Percentiles rank a stretch among this genome's conserved stretches.
Evolutionary conservation across 2,797 vertebrate genomes (phyloP).

Genomic region (Pseudochirops cupreus): DNA sequence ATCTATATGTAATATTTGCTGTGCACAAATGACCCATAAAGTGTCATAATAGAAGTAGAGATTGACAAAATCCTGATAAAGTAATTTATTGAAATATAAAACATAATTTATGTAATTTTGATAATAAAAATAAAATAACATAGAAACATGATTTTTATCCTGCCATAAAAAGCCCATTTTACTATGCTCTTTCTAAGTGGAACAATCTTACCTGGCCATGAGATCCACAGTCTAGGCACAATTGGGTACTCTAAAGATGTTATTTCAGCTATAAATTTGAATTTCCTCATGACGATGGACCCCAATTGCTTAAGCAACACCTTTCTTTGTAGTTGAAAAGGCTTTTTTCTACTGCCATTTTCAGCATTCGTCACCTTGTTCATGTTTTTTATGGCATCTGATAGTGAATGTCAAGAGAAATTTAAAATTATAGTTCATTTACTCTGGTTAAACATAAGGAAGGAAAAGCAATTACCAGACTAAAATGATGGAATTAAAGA

Average conservation of each 20-base stretch:
- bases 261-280: constrained; percentile 12
- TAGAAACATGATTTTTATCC: neutral
- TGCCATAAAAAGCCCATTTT: neutral
- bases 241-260: neutral
- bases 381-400: constrained; percentile 83
- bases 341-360: constrained; percentile 79
- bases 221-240: neutral
- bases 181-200: neutral
- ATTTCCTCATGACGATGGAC: constrained; percentile 28
- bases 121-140: neutral
- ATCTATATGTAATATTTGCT: constrained; percentile 22
- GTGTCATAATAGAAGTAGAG: neutral
- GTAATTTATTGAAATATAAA: neutral
- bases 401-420: constrained; percentile 86
- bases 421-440: constrained; percentile 88
- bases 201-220: neutral
- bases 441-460: constrained; percentile 87
- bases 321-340: constrained; percentile 22
- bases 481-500: constrained; percentile 87
- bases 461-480: constrained; percentile 87
- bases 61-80: neutral
- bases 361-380: constrained; percentile 82
- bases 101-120: neutral
- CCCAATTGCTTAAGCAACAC: neutral
- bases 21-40: neutral